Evolutionary conservation across 2,797 vertebrate genomes (phyloP).

Genomic region (Cygnus olor): DNA sequence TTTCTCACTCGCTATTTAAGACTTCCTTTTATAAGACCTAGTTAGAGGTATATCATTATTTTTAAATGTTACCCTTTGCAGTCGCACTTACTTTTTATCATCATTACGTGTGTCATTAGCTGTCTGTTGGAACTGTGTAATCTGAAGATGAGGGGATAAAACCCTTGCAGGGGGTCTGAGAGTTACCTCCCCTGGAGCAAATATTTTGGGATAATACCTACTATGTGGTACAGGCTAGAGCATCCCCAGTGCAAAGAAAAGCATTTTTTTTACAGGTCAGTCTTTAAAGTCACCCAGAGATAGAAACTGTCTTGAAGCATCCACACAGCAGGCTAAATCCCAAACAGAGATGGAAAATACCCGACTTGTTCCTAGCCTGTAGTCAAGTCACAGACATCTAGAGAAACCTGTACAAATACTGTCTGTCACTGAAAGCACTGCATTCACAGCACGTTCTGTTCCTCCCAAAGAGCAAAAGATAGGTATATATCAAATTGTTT

Average conservation of each 20-base stretch:
- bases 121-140: not conserved
- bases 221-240: not conserved
- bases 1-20: conserved; percentile 51
- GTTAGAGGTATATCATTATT: conserved; percentile 56
- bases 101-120: conserved; percentile 33
- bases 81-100: conserved; percentile 29
- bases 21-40: conserved; percentile 49
- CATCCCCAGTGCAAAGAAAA: not conserved
- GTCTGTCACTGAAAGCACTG: not conserved
- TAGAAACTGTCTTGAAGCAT: not conserved
- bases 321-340: not conserved
- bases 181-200: conserved; percentile 2
- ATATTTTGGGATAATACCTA: conserved; percentile 28
- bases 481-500: not conserved
- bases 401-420: not conserved
- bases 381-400: not conserved
- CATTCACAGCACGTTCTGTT: not conserved
- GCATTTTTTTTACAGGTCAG: not conserved
- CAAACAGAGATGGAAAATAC: not conserved
- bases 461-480: not conserved
- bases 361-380: not conserved
- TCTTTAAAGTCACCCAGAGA: not conserved
- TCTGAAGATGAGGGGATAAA: conserved; percentile 35
- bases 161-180: conserved; percentile 6
- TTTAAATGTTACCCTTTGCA: conserved; percentile 46